Conservation (phyloP, 2,888 invertebrate genomes). For the Aplocera efformata region DNA sequence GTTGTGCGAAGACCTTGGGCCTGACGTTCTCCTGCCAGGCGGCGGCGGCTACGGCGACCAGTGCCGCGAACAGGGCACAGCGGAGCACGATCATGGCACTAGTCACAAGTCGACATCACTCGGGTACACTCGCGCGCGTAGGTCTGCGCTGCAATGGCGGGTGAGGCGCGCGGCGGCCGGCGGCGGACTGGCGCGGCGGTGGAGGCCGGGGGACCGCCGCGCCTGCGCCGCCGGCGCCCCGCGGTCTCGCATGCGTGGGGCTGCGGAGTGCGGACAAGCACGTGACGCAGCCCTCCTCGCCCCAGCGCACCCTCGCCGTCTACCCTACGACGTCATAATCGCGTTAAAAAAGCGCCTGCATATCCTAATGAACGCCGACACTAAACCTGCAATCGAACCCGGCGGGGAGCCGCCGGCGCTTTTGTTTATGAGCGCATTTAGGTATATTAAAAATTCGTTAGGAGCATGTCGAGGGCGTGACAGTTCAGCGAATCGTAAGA, state of each 20-base stretch:
- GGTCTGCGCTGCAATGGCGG: slow-evolving; percentile 40
- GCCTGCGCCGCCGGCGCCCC: slow-evolving; percentile 72
- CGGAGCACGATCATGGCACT: slow-evolving; percentile 77
- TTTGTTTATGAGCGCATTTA: slow-evolving; percentile 63
- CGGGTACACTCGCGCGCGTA: slow-evolving; percentile 61
- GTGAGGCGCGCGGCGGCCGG: slow-evolving; percentile 77
- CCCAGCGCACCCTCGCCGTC: slow-evolving; percentile 58
- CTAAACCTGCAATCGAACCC: slow-evolving; percentile 73
- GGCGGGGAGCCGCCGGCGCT: slow-evolving; percentile 51
- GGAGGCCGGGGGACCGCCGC: slow-evolving; percentile 69
- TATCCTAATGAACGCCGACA: slow-evolving; percentile 72
- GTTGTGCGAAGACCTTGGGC: slow-evolving; percentile 95
- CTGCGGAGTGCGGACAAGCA: slow-evolving; percentile 78
- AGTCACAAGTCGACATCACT: slow-evolving; percentile 78
- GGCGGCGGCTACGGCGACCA: slow-evolving; percentile 78
- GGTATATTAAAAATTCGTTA: slow-evolving; percentile 66
- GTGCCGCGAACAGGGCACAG: slow-evolving; percentile 74
- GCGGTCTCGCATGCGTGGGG: slow-evolving; percentile 79
- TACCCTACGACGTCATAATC: slow-evolving; percentile 75
- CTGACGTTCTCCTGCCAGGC: slow-evolving; percentile 96
- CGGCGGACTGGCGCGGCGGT: slow-evolving; percentile 73
- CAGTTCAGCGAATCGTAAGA: slow-evolving; percentile 60
- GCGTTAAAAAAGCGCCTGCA: slow-evolving; percentile 76
- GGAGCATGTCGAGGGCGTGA: slow-evolving; percentile 57
- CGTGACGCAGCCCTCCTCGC: slow-evolving; percentile 79